phyloP scores from a whole-genome alignment of 2,113 vertebrate genomes.

The Apaloderma vittatum region DNA sequence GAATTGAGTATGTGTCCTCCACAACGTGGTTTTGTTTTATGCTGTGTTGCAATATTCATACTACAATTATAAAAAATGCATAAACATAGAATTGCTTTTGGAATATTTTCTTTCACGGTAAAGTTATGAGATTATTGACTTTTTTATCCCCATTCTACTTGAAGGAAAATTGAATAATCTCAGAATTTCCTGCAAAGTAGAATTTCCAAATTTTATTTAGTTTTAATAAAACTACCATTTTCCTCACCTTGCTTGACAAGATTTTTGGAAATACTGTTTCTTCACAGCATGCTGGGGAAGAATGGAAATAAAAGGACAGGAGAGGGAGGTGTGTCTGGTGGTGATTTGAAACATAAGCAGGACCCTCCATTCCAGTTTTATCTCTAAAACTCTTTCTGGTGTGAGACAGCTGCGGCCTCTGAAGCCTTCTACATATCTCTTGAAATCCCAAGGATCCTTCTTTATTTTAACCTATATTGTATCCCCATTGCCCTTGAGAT shows the following conservation, averaged over 20 bases:
- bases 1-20: neutral
- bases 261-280: neutral
- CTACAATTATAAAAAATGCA: slow-evolving; percentile 55
- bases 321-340: neutral
- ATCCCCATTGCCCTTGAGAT: slow-evolving; percentile 57
- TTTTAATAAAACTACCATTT: neutral
- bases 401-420: neutral
- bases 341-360: neutral
- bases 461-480: slow-evolving; percentile 38
- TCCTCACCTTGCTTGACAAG: neutral
- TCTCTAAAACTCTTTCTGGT: neutral
- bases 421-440: neutral
- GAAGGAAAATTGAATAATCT: neutral
- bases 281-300: neutral
- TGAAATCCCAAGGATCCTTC: neutral
- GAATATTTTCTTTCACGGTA: neutral
- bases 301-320: neutral
- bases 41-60: slow-evolving; percentile 41
- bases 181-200: neutral
- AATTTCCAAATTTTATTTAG: neutral
- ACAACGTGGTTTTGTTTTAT: neutral
- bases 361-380: neutral
- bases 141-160: neutral
- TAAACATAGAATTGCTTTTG: slow-evolving; percentile 35
- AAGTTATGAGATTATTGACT: slow-evolving; percentile 2